A percentile compares a stretch with the other conserved stretches of the same genome.
phyloP scores from a whole-genome alignment of 1,140 invertebrate genomes.

The Drosophila kepulauana region DNA sequence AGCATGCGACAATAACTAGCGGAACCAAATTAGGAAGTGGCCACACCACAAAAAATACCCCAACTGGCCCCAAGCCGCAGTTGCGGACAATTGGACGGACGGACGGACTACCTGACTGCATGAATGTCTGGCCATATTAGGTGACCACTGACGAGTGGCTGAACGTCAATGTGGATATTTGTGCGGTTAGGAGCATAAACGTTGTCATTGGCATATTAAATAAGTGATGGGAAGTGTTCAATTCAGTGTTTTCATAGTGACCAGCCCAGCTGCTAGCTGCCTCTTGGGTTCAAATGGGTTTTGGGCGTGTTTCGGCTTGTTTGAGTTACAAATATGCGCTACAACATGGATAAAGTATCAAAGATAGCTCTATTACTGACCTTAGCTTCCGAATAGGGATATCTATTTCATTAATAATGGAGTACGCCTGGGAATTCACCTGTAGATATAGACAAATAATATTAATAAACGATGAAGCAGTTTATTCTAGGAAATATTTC shows the following conservation, averaged over 20 bases:
- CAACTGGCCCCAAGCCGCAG: conserved; percentile 25
- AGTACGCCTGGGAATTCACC: not conserved
- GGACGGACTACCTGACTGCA: not conserved
- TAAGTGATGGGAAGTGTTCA: conserved; percentile 31
- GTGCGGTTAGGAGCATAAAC: conserved; percentile 48
- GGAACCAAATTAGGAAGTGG: conserved; percentile 84
- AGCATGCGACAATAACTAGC: conserved; percentile 64
- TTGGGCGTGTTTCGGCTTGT: conserved; percentile 11
- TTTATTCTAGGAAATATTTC: too few species aligned
- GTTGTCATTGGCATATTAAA: conserved; percentile 75
- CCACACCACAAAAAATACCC: conserved; percentile 50
- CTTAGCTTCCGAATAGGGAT: not conserved
- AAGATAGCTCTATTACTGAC: conserved; percentile 22
- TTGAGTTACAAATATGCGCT: conserved; percentile 30
- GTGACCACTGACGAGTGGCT: conserved; percentile 25
- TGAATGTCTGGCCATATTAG: conserved; percentile 53
- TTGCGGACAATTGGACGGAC: not conserved
- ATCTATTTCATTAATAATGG: not conserved
- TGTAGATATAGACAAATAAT: not conserved
- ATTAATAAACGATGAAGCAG: too few species aligned
- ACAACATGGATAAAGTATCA: not conserved
- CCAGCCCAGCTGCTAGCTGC: not conserved
- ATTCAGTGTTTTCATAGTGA: not conserved
- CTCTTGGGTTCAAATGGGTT: not conserved
- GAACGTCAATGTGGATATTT: conserved; percentile 53